Evolutionary conservation across 2,113 vertebrate species (phyloP).

Genomic region (Fukomys damarensis): DNA sequence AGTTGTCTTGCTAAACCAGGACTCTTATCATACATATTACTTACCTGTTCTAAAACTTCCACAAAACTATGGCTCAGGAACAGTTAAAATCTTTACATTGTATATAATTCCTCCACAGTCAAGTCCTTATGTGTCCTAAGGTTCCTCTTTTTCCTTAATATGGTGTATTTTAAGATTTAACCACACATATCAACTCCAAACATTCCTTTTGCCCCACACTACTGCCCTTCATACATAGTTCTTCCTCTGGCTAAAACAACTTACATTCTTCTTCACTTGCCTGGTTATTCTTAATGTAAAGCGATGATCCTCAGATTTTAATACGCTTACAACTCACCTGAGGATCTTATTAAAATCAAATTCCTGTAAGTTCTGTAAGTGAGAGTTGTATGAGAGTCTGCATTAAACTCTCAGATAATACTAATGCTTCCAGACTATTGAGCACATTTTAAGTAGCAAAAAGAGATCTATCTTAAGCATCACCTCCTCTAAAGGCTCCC

Average conservation of each 20-base stretch:
- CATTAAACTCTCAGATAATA: not conserved
- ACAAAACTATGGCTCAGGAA: not conserved
- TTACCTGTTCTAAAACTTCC: not conserved
- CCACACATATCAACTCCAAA: not conserved
- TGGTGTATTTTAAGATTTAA: not conserved
- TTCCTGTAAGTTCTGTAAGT: not conserved
- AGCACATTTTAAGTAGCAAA: not conserved
- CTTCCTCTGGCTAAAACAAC: conserved; percentile 10
- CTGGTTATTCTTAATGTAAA: not conserved
- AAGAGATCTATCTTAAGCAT: not conserved
- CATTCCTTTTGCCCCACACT: not conserved
- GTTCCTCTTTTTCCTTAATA: not conserved
- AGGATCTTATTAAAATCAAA: conserved; percentile 24
- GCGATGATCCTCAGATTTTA: conserved; percentile 29
- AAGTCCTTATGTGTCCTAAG: not conserved
- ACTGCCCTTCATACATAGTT: not conserved
- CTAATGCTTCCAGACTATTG: not conserved
- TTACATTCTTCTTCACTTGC: not conserved
- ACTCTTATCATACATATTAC: not conserved
- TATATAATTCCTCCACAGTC: not conserved
- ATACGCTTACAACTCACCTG: not conserved
- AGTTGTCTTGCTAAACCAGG: not conserved
- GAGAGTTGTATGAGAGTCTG: not conserved
- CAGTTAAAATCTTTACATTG: not conserved
- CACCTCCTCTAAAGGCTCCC: not conserved